Evolutionary conservation across 2,113 vertebrate species (phyloP).

Genomic region (Glaucomys volans): DNA sequence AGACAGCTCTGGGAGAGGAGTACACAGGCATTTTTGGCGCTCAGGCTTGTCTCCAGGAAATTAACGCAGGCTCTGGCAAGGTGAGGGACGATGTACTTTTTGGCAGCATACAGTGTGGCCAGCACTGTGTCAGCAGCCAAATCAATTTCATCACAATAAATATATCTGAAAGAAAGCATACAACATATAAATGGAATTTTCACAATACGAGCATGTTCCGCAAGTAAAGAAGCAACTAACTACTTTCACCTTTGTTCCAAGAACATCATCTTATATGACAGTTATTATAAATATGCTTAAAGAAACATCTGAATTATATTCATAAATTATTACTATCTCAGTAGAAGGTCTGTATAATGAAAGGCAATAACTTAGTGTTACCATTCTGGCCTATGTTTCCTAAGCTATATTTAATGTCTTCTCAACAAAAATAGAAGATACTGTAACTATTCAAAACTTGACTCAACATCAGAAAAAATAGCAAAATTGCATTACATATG

Average conservation of each 20-base stretch:
- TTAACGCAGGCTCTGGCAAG: conserved; percentile 97
- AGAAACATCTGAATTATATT: conserved; percentile 33
- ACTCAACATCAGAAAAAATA: neutral
- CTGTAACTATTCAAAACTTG: neutral
- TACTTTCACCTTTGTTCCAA: conserved; percentile 52
- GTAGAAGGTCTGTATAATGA: conserved; percentile 9
- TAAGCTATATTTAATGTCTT: neutral
- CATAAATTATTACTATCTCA: conserved; percentile 38
- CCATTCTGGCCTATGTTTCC: neutral
- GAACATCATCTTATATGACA: conserved; percentile 22
- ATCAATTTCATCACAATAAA: conserved; percentile 99
- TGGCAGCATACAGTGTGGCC: conserved; percentile 97
- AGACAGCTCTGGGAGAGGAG: conserved; percentile 98
- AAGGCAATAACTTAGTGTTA: conserved; percentile 55
- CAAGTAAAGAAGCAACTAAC: conserved; percentile 36
- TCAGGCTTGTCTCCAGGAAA: conserved; percentile 98
- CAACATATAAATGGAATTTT: conserved; percentile 4
- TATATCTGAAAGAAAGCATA: conserved; percentile 91
- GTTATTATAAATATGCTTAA: conserved; percentile 35
- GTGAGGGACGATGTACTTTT: conserved; percentile 99
- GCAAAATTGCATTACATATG: neutral
- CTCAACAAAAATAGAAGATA: conserved; percentile 8
- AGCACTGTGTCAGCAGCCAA: conserved; percentile 97
- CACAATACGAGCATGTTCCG: neutral
- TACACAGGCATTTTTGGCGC: conserved; percentile 97